A percentile compares a stretch with the other conserved stretches of the same genome.
These are phyloP conservation scores for Harpagus bidentatus DNA, from an alignment of 2,113 vertebrate species.

Conservation along the genomic window DNA sequence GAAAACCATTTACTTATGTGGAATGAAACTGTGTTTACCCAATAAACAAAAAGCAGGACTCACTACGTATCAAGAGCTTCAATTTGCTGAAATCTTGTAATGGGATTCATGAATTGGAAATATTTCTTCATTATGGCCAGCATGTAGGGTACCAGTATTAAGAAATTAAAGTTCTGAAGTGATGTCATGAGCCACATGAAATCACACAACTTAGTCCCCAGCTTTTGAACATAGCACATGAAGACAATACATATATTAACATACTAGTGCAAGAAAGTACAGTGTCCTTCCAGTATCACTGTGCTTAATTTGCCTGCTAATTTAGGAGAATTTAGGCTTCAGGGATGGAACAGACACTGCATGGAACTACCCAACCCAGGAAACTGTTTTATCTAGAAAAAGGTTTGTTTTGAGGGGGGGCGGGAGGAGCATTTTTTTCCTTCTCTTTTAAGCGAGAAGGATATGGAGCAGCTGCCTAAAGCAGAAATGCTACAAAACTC, in stretches of 20 bases:
- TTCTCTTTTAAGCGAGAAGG: neutral
- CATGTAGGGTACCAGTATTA: neutral
- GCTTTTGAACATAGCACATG: neutral
- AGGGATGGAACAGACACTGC: neutral
- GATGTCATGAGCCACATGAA: neutral
- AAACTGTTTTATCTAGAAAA: neutral
- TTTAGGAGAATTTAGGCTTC: neutral
- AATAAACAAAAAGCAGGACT: neutral
- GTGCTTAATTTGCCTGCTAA: neutral
- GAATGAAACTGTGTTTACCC: neutral
- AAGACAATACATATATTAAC: neutral
- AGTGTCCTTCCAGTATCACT: neutral
- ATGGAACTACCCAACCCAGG: neutral
- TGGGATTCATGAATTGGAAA: neutral
- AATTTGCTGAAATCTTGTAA: neutral
- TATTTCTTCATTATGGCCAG: neutral
- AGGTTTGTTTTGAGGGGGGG: neutral
- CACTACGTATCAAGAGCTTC: neutral
- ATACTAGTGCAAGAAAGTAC: neutral
- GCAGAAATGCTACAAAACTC: constrained; percentile 35
- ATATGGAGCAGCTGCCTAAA: constrained; percentile 1
- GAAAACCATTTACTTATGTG: neutral
- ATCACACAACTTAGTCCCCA: neutral
- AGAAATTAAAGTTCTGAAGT: neutral
- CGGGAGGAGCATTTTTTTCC: no score